phyloP scores from a whole-genome alignment of 1,140 invertebrate genomes.

The Brachionus rubens region DNA sequence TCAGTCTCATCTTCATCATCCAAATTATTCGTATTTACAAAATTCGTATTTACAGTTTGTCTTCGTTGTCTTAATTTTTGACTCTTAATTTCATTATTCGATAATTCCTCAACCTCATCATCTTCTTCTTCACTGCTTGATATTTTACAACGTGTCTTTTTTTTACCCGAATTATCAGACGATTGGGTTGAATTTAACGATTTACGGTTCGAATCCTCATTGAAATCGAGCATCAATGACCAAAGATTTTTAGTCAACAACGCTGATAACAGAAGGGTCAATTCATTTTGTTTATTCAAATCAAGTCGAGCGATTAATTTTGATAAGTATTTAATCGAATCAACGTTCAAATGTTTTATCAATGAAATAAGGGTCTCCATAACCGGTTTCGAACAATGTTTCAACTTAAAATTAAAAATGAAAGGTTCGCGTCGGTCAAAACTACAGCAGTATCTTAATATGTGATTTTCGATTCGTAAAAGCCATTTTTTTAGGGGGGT shows the following conservation, averaged over 20 bases:
- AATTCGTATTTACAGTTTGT: constrained; percentile 19
- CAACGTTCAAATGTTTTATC: constrained; percentile 81
- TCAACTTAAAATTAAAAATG: constrained; percentile 63
- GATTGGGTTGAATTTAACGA: background rate
- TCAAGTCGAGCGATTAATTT: constrained; percentile 77
- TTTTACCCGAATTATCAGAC: background rate
- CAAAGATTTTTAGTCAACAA: constrained; percentile 83
- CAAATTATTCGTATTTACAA: constrained; percentile 9
- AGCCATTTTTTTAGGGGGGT: too few relatives aligned
- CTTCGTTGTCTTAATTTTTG: background rate
- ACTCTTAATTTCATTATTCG: background rate
- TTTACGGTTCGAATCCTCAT: background rate
- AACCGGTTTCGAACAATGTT: constrained; percentile 87
- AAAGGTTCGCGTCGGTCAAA: too few relatives aligned
- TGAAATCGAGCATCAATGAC: constrained; percentile 65
- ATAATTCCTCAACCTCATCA: too few relatives aligned
- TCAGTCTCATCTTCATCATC: constrained; percentile 46
- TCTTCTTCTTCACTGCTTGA: constrained; percentile 8
- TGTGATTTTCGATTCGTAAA: background rate
- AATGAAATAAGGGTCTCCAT: constrained; percentile 82
- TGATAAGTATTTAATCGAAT: constrained; percentile 80
- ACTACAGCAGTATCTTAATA: too few relatives aligned
- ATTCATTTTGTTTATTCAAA: constrained; percentile 82
- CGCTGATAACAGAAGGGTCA: constrained; percentile 81
- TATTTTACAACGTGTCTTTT: background rate